phyloP scores from a whole-genome alignment of 2,797 vertebrate species.

The Lutjanus campechanus region DNA sequence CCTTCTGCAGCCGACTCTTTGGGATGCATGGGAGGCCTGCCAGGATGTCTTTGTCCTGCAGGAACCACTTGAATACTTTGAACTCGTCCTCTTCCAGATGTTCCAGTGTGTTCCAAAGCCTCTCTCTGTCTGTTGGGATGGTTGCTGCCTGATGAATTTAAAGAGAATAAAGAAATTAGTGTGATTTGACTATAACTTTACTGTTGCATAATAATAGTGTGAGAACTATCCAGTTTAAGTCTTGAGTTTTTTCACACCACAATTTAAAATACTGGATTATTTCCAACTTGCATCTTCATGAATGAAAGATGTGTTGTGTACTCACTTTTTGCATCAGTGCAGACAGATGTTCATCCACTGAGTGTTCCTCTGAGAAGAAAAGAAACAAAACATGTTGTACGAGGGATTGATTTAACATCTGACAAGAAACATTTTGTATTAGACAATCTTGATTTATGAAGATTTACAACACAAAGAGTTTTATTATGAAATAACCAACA shows the following conservation, averaged over 20 bases:
- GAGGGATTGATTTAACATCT: too few species aligned
- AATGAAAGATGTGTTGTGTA: not conserved
- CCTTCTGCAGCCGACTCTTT: not conserved
- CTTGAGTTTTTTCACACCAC: not conserved
- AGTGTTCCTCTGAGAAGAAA: not conserved
- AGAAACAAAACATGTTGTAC: not conserved
- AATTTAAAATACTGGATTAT: not conserved
- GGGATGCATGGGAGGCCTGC: not conserved
- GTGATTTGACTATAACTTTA: too few species aligned
- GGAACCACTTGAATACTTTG: constrained; percentile 5
- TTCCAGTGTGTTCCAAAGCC: not conserved
- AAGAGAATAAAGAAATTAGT: too few species aligned
- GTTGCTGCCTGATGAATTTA: constrained; percentile 1
- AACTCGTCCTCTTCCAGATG: not conserved
- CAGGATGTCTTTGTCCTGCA: not conserved
- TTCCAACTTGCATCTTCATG: not conserved
- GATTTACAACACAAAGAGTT: too few species aligned
- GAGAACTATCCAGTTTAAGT: too few species aligned
- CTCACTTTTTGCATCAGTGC: constrained; percentile 2
- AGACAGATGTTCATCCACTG: not conserved
- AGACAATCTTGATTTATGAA: too few species aligned
- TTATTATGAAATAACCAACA: too few species aligned
- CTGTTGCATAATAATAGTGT: too few species aligned
- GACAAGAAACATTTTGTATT: too few species aligned
- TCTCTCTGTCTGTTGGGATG: not conserved